Evolutionary conservation across 2,888 invertebrate genomes (phyloP).

Genomic region (Stictocephala bisonia): DNA sequence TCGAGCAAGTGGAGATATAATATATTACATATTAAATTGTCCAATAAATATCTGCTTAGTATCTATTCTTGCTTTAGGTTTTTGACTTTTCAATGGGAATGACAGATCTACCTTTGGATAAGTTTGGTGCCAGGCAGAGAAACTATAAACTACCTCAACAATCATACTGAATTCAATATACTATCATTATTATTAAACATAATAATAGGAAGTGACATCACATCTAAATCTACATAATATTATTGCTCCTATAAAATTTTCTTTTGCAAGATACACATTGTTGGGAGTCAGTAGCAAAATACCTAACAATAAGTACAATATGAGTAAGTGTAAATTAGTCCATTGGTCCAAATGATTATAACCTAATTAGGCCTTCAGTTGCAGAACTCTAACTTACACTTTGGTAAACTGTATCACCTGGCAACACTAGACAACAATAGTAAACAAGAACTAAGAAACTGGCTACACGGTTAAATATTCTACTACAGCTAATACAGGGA

Average conservation of each 20-base stretch:
- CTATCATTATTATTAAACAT: too few species aligned
- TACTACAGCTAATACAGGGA: too few species aligned
- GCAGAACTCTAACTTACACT: background rate
- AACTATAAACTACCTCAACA: too few species aligned
- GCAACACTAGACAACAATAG: too few species aligned
- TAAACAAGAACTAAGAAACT: too few species aligned
- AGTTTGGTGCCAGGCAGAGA: too few species aligned
- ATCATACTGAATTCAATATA: too few species aligned
- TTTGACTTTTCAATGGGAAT: background rate
- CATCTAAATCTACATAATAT: too few species aligned
- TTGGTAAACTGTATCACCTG: too few species aligned
- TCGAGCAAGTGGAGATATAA: background rate
- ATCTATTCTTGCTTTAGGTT: background rate
- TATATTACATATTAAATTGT: background rate
- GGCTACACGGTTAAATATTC: too few species aligned
- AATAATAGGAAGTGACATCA: too few species aligned
- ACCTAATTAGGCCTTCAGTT: constrained; percentile 34
- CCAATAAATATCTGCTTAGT: background rate
- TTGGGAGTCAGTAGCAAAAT: background rate
- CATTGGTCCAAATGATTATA: constrained; percentile 40
- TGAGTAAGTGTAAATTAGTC: constrained; percentile 5
- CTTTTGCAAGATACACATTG: background rate
- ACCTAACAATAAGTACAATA: background rate
- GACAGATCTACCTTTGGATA: too few species aligned
- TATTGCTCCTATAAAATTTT: constrained; percentile 28